A percentile compares a stretch with the other conserved stretches of the same genome.
Evolutionary conservation across 2,888 invertebrate species (phyloP).

Genomic region (Amaurobius ferox): DNA sequence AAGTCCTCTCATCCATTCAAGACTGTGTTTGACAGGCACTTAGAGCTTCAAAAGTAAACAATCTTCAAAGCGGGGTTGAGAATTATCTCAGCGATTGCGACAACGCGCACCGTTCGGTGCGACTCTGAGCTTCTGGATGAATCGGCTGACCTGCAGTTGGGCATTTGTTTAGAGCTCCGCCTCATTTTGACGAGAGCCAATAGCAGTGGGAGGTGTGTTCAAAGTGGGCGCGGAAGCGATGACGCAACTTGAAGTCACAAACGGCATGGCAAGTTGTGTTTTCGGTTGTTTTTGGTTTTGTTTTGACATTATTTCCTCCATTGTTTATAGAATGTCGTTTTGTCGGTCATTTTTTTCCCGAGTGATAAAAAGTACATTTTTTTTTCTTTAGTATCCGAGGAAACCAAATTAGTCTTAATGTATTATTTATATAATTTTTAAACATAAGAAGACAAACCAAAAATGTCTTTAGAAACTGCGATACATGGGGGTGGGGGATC

Average conservation of each 20-base stretch:
- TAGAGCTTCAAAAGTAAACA: no score
- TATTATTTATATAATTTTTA: no score
- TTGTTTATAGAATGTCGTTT: no score
- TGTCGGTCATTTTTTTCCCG: no score
- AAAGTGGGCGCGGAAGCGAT: neutral
- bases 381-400: no score
- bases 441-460: no score
- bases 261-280: conserved; percentile 19
- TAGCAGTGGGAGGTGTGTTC: neutral
- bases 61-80: neutral
- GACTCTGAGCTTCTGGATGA: conserved; percentile 25
- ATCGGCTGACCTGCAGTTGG: conserved; percentile 20
- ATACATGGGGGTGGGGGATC: no score
- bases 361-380: no score
- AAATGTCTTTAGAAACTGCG: no score
- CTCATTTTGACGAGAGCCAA: conserved; percentile 22
- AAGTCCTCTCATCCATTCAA: no score
- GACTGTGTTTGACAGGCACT: no score
- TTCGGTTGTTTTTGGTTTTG: neutral
- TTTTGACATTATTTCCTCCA: neutral
- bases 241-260: conserved; percentile 35
- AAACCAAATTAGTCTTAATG: no score
- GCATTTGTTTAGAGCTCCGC: conserved; percentile 23
- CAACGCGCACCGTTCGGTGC: conserved; percentile 7
- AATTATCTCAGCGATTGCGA: neutral